phyloP scores from a whole-genome alignment of 2,888 invertebrate genomes.

The Pseudolycoriella hygida region DNA sequence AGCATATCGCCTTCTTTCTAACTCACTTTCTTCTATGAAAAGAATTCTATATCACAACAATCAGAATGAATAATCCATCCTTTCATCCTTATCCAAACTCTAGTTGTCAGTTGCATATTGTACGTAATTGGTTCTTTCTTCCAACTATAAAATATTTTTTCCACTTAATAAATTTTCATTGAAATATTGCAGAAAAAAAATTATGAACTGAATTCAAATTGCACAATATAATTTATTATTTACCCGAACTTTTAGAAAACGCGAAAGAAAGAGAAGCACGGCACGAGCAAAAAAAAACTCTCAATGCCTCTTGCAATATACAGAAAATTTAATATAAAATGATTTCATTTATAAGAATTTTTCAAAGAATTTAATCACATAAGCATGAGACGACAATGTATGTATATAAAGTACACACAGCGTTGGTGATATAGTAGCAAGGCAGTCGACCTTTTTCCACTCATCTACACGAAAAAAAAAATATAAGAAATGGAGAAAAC shows the following conservation, averaged over 20 bases:
- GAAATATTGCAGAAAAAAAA: too few relatives aligned
- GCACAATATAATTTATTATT: not conserved
- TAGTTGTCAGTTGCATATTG: too few relatives aligned
- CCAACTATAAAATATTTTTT: too few relatives aligned
- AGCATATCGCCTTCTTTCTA: too few relatives aligned
- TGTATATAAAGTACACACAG: not conserved
- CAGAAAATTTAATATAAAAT: slow-evolving; percentile 3
- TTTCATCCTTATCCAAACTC: too few relatives aligned
- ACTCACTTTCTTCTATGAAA: too few relatives aligned
- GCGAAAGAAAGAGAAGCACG: too few relatives aligned
- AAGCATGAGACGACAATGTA: not conserved
- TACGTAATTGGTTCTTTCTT: too few relatives aligned
- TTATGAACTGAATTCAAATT: too few relatives aligned
- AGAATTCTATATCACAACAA: too few relatives aligned
- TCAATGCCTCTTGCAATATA: not conserved
- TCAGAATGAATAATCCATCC: too few relatives aligned
- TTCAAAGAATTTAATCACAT: slow-evolving; percentile 3
- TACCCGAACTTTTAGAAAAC: not conserved
- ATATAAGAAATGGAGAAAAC: not conserved
- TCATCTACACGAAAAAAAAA: not conserved
- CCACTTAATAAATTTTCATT: too few relatives aligned
- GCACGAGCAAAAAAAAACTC: not conserved
- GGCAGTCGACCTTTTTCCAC: not conserved
- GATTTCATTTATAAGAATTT: slow-evolving; percentile 1
- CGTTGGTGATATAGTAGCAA: not conserved